Percentiles rank a stretch among this genome's conserved stretches.
Conservation (phyloP, 1,140 invertebrate genomes). For the Pseudoatta argentina region DNA sequence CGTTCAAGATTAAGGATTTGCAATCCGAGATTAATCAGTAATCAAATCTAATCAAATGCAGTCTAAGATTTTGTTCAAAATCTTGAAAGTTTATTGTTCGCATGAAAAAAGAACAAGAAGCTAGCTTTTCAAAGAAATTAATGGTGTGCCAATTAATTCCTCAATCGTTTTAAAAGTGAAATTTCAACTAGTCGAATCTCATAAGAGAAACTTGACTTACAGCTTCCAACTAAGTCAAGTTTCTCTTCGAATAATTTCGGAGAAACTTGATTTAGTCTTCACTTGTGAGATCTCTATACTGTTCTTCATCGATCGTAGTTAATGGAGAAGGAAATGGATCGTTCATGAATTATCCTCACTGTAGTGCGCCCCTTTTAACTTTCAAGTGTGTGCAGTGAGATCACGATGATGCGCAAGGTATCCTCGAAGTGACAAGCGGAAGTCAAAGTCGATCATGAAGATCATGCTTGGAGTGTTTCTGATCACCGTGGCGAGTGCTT, state of each 20-base stretch:
- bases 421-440: conserved; percentile 44
- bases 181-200: conserved; percentile 34
- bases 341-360: not conserved
- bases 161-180: conserved; percentile 35
- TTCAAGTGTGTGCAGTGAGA: conserved; percentile 20
- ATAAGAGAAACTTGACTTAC: conserved; percentile 7
- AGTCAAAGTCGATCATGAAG: conserved; percentile 65
- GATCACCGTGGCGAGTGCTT: conserved; percentile 39
- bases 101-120: not conserved
- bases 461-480: conserved; percentile 51
- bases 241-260: conserved; percentile 39
- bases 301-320: not conserved
- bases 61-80: not conserved
- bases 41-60: not conserved
- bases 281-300: not conserved
- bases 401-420: not conserved
- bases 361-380: not conserved
- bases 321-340: not conserved
- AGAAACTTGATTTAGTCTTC: conserved; percentile 15
- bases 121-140: not conserved
- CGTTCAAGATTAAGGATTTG: not conserved
- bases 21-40: not conserved
- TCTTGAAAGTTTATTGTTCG: not conserved
- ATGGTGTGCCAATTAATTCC: conserved; percentile 1
- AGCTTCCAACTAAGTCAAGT: conserved; percentile 24